Conservation (phyloP, 1,140 invertebrate species). For the Solenopsis fugax region DNA sequence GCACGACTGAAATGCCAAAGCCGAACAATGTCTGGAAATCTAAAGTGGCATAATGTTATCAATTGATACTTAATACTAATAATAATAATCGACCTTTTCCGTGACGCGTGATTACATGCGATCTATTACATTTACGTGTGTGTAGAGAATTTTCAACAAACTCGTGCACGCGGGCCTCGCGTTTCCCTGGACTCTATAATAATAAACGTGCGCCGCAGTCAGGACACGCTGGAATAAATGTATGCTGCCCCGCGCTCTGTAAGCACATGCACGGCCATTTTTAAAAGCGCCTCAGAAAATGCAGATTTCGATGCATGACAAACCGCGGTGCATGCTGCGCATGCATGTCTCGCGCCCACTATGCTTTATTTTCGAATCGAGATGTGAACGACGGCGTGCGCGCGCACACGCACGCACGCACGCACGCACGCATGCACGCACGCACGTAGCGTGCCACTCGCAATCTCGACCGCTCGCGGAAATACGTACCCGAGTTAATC, state of each 20-base stretch:
- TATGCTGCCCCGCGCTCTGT: not conserved
- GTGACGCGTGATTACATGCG: not conserved
- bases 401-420: slow-evolving; percentile 1
- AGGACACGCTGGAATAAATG: slow-evolving; percentile 1
- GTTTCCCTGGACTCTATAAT: slow-evolving; percentile 10
- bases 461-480: slow-evolving; percentile 60
- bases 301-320: slow-evolving; percentile 56
- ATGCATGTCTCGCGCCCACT: slow-evolving; percentile 29
- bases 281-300: slow-evolving; percentile 29
- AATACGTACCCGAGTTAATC: slow-evolving; percentile 56
- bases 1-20: not conserved
- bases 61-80: not conserved
- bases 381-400: slow-evolving; percentile 31
- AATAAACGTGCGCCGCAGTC: slow-evolving; percentile 24
- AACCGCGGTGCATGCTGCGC: slow-evolving; percentile 30
- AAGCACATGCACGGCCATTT: slow-evolving; percentile 19
- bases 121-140: not conserved
- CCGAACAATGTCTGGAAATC: not conserved
- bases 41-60: not conserved
- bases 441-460: slow-evolving; percentile 67
- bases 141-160: slow-evolving; percentile 18
- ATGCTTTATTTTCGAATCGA: slow-evolving; percentile 55
- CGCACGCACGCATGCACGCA: slow-evolving; percentile 29
- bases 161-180: too few species aligned
- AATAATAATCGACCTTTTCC: not conserved